Percentiles rank a stretch among this genome's conserved stretches.
These are phyloP conservation scores for Polydesmus complanatus DNA, from an alignment of 2,888 invertebrate species.

Conservation along the genomic window DNA sequence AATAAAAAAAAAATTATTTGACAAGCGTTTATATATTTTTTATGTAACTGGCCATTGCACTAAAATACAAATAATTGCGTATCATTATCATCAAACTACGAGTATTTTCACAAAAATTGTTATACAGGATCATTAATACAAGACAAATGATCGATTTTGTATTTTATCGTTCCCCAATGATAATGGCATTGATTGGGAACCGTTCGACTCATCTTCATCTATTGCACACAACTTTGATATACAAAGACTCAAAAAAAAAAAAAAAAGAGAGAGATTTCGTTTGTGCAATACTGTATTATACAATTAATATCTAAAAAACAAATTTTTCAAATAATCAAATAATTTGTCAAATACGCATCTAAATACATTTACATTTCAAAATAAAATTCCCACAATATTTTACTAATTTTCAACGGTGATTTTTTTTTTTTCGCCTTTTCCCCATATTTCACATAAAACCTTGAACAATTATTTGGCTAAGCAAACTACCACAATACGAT, in stretches of 20 bases:
- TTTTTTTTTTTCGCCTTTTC: neutral
- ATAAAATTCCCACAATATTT: neutral
- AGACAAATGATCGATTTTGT: neutral
- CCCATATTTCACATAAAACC: neutral
- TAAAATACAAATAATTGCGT: neutral
- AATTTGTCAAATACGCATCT: neutral
- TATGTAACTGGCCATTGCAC: neutral
- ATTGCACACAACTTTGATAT: neutral
- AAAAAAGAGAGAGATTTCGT: neutral
- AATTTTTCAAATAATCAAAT: neutral
- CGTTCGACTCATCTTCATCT: neutral
- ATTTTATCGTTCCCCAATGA: neutral
- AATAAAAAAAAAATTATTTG: neutral
- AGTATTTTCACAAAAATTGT: neutral
- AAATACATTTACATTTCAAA: neutral
- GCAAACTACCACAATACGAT: constrained; percentile 1
- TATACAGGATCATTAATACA: neutral
- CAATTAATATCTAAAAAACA: neutral
- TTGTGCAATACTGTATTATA: neutral
- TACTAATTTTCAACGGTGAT: too few species aligned
- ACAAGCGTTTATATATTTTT: neutral
- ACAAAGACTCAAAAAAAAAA: neutral
- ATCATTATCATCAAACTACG: neutral
- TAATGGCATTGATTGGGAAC: neutral
- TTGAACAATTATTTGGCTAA: neutral